Base-by-base conservation (phyloP, 2,797 vertebrate species). In the Anniella stebbinsi region DNA sequence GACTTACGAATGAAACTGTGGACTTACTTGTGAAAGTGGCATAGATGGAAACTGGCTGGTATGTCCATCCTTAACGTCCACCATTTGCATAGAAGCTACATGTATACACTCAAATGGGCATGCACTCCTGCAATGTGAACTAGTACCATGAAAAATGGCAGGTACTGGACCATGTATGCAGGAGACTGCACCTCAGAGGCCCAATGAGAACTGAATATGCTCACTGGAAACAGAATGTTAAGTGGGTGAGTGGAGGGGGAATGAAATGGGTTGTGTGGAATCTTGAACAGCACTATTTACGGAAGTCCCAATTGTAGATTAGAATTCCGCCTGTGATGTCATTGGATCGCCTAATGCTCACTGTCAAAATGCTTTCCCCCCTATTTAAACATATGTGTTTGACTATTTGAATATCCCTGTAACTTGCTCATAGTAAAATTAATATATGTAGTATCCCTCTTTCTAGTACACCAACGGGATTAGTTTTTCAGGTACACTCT, bases 331-430 rank as follows among this genome's bases (percentile, higher is more conserved):
- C 69, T 80, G 15, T 80, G 36, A 48, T 75, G 17, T 75, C 82
- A 78, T 82, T 90, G 66, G 45, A 72, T 38, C 57, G 1, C 11
- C 9, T 80, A 73, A 3, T 1, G 0, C 8, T 80, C 25, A n/a
- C 0, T 80, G 87, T 89, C 86, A 86, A 88, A 94, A 94, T 89
- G 88, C 54, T 60, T 84, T 69, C 12, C 15, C 73, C 3, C 33
- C 0, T 33, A 84, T 89, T 95, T 92, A 94, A 94, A 93, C 89
- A 89, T 87, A 90, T 89, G 28, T 92, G 28, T 70, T 87, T n/a
- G 48, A 89, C 75, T 30, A 84, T 84, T 84, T 51, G 30, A 38
- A 4, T 86, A 63, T 80, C 38, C 4, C 18, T 70, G 17, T 11
- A 12, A 72, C 90, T 57, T 94, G 84, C 77, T 93, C 84, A 81